A percentile compares a stretch with the other conserved stretches of the same genome.
Evolutionary conservation across 2,113 vertebrate genomes (phyloP).

Genomic region (Datnioides undecimradiatus): DNA sequence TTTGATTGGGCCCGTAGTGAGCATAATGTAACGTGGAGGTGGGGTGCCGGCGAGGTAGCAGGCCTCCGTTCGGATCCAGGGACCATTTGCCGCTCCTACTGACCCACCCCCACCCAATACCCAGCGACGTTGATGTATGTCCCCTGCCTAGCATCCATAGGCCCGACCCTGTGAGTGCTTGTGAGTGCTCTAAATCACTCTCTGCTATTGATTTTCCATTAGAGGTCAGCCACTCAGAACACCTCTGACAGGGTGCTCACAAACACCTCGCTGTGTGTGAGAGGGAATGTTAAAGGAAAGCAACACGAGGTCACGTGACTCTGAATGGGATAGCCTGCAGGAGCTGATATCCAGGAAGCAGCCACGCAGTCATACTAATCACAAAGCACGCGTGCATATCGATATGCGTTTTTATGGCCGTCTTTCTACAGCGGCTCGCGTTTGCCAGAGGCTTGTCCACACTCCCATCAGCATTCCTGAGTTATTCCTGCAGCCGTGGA

Average conservation of each 20-base stretch:
- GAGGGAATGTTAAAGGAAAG: constrained; percentile 24
- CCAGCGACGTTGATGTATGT: constrained; percentile 71
- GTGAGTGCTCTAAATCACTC: constrained; percentile 82
- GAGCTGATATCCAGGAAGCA: background rate
- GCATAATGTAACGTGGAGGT: constrained; percentile 60
- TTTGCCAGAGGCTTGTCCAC: background rate
- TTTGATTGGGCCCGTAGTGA: constrained; percentile 78
- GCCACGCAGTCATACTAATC: background rate
- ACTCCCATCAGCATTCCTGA: constrained; percentile 12
- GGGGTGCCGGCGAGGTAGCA: constrained; percentile 45
- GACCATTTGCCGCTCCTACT: constrained; percentile 43
- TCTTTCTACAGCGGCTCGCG: background rate
- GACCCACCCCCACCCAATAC: constrained; percentile 8
- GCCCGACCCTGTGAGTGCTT: constrained; percentile 69
- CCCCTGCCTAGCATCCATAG: constrained; percentile 48
- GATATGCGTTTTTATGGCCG: background rate
- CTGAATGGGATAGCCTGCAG: background rate
- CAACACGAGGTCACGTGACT: constrained; percentile 40
- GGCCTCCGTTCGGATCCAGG: constrained; percentile 39
- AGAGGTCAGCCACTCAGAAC: constrained; percentile 72
- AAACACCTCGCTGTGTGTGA: constrained; percentile 63
- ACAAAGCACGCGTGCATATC: background rate
- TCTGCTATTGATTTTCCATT: constrained; percentile 80
- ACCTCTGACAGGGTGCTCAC: constrained; percentile 69
- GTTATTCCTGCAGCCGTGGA: constrained; percentile 10